Evolutionary conservation across 2,797 vertebrate genomes (phyloP), one percentile per base, ranked within the genome.

Genomic region (Acestrorhynchus altus): DNA sequence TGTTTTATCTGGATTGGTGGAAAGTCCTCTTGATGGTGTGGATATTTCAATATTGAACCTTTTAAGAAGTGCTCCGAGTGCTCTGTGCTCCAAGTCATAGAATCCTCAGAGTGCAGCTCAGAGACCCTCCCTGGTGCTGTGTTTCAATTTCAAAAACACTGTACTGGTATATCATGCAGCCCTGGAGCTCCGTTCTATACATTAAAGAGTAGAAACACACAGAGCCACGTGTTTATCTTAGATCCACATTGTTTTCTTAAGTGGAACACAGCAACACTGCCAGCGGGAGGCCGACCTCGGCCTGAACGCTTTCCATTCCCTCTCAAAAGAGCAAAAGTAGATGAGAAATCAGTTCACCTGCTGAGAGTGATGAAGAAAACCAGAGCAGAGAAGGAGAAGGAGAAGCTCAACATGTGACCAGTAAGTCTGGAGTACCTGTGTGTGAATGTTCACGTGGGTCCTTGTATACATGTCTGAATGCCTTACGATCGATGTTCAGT

Each of bases 361-460:
- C 70, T 74, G 31, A 20, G 44, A 70, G 44, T 52, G 35, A 15
- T 44, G 54, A 35, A 60, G 64, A 28, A n/a, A n/a, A n/a, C n/a
- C n/a, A n/a, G n/a, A n/a, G n/a, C n/a, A n/a, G 8, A 10, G 5
- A 57, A 60, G 44, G 44, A 26, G 35, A 54, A 64, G 22, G 49
- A 57, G 10, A 57, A 7, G 24, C 24, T 31, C 26, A 60, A 16
- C 13, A 15, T 26, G 15, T 68, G 18, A 67, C 13, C 18, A 18
- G n/a, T 35, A 42, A 47, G 46, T 77, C 18, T 28, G 78, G 39
- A 78, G 74, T 57, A 77, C 79, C 26, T 73, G 71, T 81, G 65
- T n/a, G 57, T 81, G 72, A 80, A 63, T 79, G 81, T 84, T 60
- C 57, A 74, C 85, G 85, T 77, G 81, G 57, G 35, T 77, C 77